phyloP scores from a whole-genome alignment of 1,140 invertebrate species.

The Drosophila asahinai region DNA sequence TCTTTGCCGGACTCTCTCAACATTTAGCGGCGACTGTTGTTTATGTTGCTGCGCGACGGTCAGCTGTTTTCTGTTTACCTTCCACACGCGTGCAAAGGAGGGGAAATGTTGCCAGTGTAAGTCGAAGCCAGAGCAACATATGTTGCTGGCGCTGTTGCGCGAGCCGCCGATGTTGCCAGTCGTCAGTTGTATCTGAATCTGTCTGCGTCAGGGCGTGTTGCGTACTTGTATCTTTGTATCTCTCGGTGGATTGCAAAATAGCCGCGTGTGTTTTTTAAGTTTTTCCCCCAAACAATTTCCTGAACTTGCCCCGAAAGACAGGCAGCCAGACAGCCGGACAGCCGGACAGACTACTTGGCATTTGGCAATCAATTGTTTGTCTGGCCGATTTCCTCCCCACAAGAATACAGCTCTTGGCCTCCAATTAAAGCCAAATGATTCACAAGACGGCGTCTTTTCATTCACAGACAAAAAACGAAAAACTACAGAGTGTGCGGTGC shows the following conservation, averaged over 20 bases:
- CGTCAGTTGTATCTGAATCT: conserved; percentile 45
- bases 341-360: conserved; percentile 45
- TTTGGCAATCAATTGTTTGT: conserved; percentile 68
- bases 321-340: background rate
- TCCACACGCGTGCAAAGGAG: conserved; percentile 28
- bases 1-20: conserved; percentile 7
- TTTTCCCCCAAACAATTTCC: conserved; percentile 20
- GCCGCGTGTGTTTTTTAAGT: conserved; percentile 27
- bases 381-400: conserved; percentile 54
- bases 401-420: conserved; percentile 30
- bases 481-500: conserved; percentile 15
- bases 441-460: conserved; percentile 43
- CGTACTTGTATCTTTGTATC: conserved; percentile 25
- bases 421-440: conserved; percentile 61
- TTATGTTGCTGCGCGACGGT: conserved; percentile 37
- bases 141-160: conserved; percentile 24
- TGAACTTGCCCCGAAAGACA: conserved; percentile 36
- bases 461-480: conserved; percentile 38
- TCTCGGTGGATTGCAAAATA: conserved; percentile 43
- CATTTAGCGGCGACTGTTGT: conserved; percentile 30
- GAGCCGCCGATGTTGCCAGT: conserved; percentile 7
- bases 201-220: conserved; percentile 20
- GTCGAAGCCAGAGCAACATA: conserved; percentile 29
- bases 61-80: conserved; percentile 60
- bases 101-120: conserved; percentile 54